Evolutionary conservation across 2,888 invertebrate species (phyloP), one percentile per base, ranked within the genome.

Genomic region (Noctuana brunneofusca): DNA sequence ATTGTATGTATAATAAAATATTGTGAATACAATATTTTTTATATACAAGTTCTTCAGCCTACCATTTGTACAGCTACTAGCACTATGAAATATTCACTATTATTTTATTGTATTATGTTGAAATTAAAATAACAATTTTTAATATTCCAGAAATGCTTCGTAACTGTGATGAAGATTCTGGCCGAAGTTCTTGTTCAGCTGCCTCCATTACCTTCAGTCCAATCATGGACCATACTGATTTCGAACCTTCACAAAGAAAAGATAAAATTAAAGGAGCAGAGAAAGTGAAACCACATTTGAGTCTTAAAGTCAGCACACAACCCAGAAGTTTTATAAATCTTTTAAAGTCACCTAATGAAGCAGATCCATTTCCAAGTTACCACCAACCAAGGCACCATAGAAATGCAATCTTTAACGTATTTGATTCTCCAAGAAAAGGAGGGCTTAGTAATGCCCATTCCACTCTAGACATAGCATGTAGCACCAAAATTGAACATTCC

Each of bases 171-270:
- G 92, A 89, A 71, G 92, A 92, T 69, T 92, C 92, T 1, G 91
- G 92, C 2, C 84, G 88, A 30, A 92, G 91, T 71, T 89, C 92
- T 50, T 91, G 92, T 69, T 92, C 92, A 24, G 89, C 89, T 3
- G 83, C 86, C 2, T 92, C 92, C 11, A 71, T 84, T 32, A 84
- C 86, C 12, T 69, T 86, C 38, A 87, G 85, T 63, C 87, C 90
- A 1, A 72, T 83, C 16, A 80, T 85, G 69, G 84, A 87, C 69
- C 74, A 76, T 60, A 77, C 79, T 63, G 75, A 78, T 6, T 64
- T 68, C 43, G 73, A 75, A 54, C 22, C 66, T 30, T 54, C 76
- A 71, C 57, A 65, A 63, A 49, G 59, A 64, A 64, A 78, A 9
- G 75, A 74, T 68, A 52, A 50, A 30, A 12, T 32, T 2, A 71